Base-by-base conservation (phyloP, 2,113 vertebrate genomes). In the Cercocebus atys region DNA sequence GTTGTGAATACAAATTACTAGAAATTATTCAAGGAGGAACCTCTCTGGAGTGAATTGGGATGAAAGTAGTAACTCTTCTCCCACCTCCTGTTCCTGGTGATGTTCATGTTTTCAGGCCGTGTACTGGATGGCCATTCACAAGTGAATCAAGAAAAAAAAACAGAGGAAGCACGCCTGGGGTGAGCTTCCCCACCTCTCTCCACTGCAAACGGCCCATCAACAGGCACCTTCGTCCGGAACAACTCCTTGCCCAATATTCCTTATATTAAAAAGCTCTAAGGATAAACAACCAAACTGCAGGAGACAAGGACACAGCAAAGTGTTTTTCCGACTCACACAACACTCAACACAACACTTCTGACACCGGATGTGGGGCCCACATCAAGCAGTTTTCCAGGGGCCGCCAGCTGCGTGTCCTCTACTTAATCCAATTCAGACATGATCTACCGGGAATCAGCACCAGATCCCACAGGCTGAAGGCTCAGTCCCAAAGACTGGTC, bases 161-260 rank as follows among this genome's bases (percentile, higher is more conserved):
- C 45, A 8, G 35, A 16, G 14, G 18, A 0, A 13, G 9, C 8
- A 27, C 30, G 0, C 55, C 5, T 3, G 30, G 0, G 0, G 25
- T 10, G 2, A 59, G 50, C 43, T 47, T 52, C 64, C 30, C 25
- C 4, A n/a, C 25, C 32, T 40, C 10, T 22, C 22, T 0, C 12
- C 11, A 9, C 0, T 1, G 78, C 55, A 12, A 25, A 84, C 3
- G 20, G 32, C 43, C 8, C 4, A 14, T 7, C 20, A 57, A 17
- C 57, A 75, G 57, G 40, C 55, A 40, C 75, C 43, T 35, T 43
- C 47, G 40, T 57, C 35, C 27, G 43, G 6, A 43, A 35, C 70
- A 70, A 14, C 11, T 1, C 6, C 6, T 22, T 35, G 40, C 22
- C 47, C 45, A 43, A 16, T 1, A 45, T 32, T 47, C 55, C n/a